Evolutionary conservation across 1,140 invertebrate genomes (phyloP), one percentile per base, ranked within the genome.

Genomic region (Coelopa frigida): DNA sequence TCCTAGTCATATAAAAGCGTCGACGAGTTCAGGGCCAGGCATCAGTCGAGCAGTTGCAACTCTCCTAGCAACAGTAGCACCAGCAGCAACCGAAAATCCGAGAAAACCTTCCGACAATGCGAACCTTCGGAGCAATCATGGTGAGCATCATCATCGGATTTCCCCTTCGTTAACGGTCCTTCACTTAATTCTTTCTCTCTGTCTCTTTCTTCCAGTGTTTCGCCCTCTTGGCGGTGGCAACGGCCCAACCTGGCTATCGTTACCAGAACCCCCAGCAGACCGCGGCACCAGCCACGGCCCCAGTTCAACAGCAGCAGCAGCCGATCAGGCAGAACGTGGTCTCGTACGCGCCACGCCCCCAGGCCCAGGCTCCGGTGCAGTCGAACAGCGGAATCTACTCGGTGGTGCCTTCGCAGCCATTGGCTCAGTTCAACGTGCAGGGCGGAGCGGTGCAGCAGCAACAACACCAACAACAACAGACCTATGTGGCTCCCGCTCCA

Each of bases 341-440:
- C 5, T 44, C 47, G 3, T 61, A 53, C 20, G 59, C 59, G 35
- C 54, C 63, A 38, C 59, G 59, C 18, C 59, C 59, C 0, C 59
- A 59, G 44, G 57, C 55, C n/a, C n/a, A n/a, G n/a, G 17, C 29
- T 12, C 15, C 12, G 22, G 54, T 57, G 20, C 18, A 48, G 12
- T 61, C 59, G 1, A 35, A 40, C 12, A 58, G 50, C 51, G 59
- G 53, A 50, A 59, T 66, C 44, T 66, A 55, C 26, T 54, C 51
- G 4, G 44, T 46, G 2, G 32, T 36, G 4, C 54, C 52, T 27
- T 27, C 39, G 15, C 50, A 49, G 14, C 31, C 49, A 1, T 27
- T 51, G 21, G 18, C 32, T 1, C 49, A 55, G 29, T 51, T 53
- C 31, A 46, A 24, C 29, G 26, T 27, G 18, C 39, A 33, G 18